Conservation (phyloP, 2,797 vertebrate genomes). For the Crypturellus tataupa region DNA sequence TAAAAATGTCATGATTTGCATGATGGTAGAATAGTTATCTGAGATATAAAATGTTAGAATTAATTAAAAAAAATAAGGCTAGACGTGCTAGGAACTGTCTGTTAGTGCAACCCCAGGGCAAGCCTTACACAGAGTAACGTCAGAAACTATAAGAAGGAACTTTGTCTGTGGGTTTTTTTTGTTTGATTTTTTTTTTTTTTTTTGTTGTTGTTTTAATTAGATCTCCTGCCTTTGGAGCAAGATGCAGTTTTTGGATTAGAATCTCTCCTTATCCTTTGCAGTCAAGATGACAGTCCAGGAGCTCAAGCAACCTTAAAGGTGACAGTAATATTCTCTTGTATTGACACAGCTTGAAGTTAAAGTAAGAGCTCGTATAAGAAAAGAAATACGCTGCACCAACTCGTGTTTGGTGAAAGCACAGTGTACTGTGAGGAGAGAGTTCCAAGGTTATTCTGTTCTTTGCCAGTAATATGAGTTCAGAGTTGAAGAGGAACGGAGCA, state of each 20-base stretch:
- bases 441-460: neutral
- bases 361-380: neutral
- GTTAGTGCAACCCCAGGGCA: neutral
- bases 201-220: constrained; percentile 79
- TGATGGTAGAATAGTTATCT: neutral
- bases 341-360: neutral
- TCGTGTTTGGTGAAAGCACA: neutral
- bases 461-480: neutral
- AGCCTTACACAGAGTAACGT: neutral
- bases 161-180: neutral
- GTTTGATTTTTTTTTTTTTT: too few relatives aligned
- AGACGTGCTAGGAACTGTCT: neutral
- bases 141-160: neutral
- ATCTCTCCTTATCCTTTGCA: constrained; percentile 94
- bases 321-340: constrained; percentile 16
- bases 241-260: constrained; percentile 94
- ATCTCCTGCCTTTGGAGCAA: constrained; percentile 92
- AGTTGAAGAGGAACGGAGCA: neutral
- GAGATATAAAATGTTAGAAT: neutral
- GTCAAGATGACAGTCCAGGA: constrained; percentile 89
- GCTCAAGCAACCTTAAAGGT: constrained; percentile 95
- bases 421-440: neutral
- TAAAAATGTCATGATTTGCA: neutral
- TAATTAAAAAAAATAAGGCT: neutral
- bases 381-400: neutral